Percentiles rank a stretch among this genome's conserved stretches.
Evolutionary conservation across 2,113 vertebrate species (phyloP).

Genomic region (Scortum barcoo): DNA sequence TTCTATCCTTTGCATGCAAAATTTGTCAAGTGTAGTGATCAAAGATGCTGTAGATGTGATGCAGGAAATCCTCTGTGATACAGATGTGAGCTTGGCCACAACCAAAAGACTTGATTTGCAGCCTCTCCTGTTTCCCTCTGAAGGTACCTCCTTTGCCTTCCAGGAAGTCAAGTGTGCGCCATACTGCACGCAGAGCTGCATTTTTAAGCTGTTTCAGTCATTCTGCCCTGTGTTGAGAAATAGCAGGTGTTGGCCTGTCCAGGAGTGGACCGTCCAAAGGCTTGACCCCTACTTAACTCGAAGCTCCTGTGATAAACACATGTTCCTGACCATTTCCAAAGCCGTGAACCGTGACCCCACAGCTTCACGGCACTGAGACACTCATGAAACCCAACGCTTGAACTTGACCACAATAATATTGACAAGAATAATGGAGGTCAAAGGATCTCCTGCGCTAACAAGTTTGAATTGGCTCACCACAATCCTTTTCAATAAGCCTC

Average conservation of each 20-base stretch:
- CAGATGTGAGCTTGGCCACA: conserved; percentile 4
- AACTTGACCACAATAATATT: conserved; percentile 66
- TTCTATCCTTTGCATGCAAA: neutral
- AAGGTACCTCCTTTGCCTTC: neutral
- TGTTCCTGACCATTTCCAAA: conserved; percentile 36
- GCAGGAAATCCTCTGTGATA: conserved; percentile 15
- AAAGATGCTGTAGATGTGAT: conserved; percentile 26
- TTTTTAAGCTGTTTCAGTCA: neutral
- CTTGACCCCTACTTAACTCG: conserved; percentile 48
- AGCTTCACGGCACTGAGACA: conserved; percentile 28
- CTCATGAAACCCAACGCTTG: conserved; percentile 50
- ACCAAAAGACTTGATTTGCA: neutral
- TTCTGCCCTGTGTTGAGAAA: conserved; percentile 3
- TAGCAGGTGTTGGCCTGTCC: conserved; percentile 8
- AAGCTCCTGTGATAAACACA: conserved; percentile 35
- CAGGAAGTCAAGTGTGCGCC: neutral
- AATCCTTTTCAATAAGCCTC: conserved; percentile 54
- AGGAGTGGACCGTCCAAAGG: neutral
- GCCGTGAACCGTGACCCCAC: conserved; percentile 29
- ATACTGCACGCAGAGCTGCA: neutral
- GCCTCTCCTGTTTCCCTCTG: neutral
- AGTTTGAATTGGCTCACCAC: conserved; percentile 59
- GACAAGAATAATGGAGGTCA: conserved; percentile 68
- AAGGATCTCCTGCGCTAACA: conserved; percentile 51
- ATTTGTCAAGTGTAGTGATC: conserved; percentile 27